Percentiles rank a stretch among this genome's conserved stretches.
Conservation (phyloP, 2,797 vertebrate genomes). For the Philypnodon macrostomus region DNA sequence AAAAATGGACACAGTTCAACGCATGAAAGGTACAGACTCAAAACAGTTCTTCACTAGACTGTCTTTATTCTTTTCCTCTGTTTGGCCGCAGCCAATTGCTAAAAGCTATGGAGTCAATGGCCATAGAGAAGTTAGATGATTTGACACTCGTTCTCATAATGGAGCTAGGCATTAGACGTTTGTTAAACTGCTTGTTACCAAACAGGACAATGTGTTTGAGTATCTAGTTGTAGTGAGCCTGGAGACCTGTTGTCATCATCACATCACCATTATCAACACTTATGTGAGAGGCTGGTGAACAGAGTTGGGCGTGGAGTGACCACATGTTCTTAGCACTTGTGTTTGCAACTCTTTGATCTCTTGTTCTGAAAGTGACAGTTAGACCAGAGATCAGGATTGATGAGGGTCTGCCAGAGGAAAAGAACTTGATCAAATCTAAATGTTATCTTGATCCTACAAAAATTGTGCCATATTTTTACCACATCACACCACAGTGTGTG, state of each 20-base stretch:
- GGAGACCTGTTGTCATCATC: not conserved
- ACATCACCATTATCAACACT: not conserved
- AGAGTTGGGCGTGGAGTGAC: slow-evolving; percentile 7
- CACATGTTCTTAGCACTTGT: slow-evolving; percentile 21
- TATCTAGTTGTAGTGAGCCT: not conserved
- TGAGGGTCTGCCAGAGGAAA: slow-evolving; percentile 6
- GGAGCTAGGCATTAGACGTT: too few species aligned
- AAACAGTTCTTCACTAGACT: slow-evolving; percentile 12
- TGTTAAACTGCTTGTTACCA: not conserved
- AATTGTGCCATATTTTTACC: too few species aligned
- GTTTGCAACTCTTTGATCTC: slow-evolving; percentile 20
- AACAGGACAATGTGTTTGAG: not conserved
- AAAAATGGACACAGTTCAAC: slow-evolving; percentile 44
- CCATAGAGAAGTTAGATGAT: too few species aligned
- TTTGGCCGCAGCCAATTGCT: too few species aligned
- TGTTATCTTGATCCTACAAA: too few species aligned
- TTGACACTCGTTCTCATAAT: too few species aligned
- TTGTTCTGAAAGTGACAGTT: slow-evolving; percentile 19
- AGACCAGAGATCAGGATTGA: slow-evolving; percentile 13
- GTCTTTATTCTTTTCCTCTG: too few species aligned
- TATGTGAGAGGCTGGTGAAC: slow-evolving; percentile 1
- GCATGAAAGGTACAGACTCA: slow-evolving; percentile 63
- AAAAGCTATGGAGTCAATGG: too few species aligned
- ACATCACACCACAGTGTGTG: too few species aligned
- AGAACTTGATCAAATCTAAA: too few species aligned